A percentile compares a stretch with the other conserved stretches of the same genome.
phyloP scores from a whole-genome alignment of 2,113 vertebrate genomes.

The Sphyrna mokarran region DNA sequence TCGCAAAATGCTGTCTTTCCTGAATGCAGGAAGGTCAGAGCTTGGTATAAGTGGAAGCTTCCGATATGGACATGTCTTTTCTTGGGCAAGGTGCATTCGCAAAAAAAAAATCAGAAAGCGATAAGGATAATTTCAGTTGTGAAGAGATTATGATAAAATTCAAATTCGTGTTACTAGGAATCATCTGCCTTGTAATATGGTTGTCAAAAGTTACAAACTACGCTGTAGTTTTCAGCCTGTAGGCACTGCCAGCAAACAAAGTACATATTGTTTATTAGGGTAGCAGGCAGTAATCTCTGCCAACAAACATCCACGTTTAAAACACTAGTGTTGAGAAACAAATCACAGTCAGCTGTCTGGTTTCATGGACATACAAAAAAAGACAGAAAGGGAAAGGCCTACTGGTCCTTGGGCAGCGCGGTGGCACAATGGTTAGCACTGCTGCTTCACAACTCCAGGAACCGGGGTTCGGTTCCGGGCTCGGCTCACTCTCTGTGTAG shows the following conservation, averaged over 20 bases:
- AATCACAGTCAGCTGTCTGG: background rate
- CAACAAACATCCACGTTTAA: background rate
- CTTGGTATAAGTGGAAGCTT: background rate
- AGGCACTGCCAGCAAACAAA: background rate
- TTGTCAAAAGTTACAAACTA: background rate
- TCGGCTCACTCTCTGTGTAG: too few relatives aligned
- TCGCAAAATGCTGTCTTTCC: background rate
- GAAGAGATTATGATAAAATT: background rate
- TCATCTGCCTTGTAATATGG: background rate
- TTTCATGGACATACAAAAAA: too few relatives aligned
- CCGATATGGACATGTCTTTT: background rate
- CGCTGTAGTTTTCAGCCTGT: background rate
- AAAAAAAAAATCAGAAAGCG: background rate
- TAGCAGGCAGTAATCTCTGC: background rate
- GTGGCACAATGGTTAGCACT: too few relatives aligned
- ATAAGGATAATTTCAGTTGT: background rate
- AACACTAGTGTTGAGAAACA: background rate
- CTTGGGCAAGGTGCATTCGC: background rate
- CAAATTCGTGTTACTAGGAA: background rate
- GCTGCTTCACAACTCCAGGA: too few relatives aligned
- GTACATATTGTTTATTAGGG: background rate
- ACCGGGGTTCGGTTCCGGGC: too few relatives aligned
- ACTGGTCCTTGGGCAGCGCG: too few relatives aligned
- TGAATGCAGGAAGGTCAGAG: background rate
- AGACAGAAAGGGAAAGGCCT: too few relatives aligned